Evolutionary conservation across 2,113 vertebrate genomes (phyloP).

Genomic region (Chaetorhynchus papuensis): DNA sequence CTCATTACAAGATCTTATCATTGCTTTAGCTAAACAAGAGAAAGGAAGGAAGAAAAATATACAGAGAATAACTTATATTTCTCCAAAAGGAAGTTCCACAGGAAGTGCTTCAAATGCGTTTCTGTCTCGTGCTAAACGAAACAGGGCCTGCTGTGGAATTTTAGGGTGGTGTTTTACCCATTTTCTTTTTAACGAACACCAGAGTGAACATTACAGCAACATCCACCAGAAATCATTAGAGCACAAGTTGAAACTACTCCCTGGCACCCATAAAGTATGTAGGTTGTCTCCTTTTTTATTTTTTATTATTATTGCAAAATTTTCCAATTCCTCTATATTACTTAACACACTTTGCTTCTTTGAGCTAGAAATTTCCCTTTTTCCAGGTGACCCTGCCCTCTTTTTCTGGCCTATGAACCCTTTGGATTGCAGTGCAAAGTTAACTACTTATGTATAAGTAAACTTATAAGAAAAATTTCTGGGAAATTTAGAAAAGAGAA

Average conservation of each 20-base stretch:
- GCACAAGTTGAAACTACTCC: conserved; percentile 36
- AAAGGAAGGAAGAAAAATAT: neutral
- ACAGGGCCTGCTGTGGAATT: neutral
- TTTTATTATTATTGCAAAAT: neutral
- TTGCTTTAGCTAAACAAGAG: neutral
- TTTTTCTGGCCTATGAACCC: neutral
- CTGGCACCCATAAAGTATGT: neutral
- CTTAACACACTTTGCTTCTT: neutral
- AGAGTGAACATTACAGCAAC: conserved; percentile 33
- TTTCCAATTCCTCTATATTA: conserved; percentile 22
- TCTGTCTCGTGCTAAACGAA: neutral
- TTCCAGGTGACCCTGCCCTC: neutral
- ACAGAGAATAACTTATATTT: neutral
- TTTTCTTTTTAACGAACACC: neutral
- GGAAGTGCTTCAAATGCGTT: neutral
- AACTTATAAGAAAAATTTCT: neutral
- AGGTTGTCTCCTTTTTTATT: neutral
- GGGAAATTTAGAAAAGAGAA: neutral
- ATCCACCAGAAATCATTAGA: conserved; percentile 36
- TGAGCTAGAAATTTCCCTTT: conserved; percentile 16
- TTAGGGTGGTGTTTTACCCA: neutral
- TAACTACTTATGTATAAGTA: neutral
- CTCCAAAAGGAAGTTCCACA: neutral
- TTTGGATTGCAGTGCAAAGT: neutral
- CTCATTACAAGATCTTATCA: neutral